Conservation (phyloP, 1,140 invertebrate genomes). For the Heliconius hermathena region DNA sequence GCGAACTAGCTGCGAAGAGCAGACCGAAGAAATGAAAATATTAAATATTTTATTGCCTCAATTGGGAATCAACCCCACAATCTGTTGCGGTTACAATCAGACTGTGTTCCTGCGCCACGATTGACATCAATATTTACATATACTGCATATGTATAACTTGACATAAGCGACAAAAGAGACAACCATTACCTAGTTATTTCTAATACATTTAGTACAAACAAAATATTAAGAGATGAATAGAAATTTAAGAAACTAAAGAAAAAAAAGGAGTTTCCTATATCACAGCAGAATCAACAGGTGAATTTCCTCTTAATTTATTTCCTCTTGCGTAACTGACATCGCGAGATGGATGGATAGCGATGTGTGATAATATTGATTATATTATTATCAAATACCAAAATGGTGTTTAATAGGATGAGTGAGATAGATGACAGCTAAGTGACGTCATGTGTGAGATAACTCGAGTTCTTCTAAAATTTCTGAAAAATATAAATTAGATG, state of each 20-base stretch:
- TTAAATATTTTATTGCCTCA: too few species aligned
- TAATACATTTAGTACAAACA: too few species aligned
- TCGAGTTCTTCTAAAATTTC: background rate
- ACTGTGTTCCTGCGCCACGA: too few species aligned
- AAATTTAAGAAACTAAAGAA: background rate
- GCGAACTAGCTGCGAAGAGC: too few species aligned
- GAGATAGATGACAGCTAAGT: background rate
- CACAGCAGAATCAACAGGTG: background rate
- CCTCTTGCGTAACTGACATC: background rate
- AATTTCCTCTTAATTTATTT: background rate
- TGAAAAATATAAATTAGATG: too few species aligned
- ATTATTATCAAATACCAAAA: background rate
- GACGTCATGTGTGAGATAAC: background rate
- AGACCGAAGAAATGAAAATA: too few species aligned
- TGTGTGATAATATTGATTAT: constrained; percentile 2
- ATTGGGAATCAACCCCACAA: too few species aligned
- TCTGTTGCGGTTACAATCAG: too few species aligned
- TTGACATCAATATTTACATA: too few species aligned
- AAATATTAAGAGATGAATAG: background rate
- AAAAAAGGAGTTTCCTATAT: background rate
- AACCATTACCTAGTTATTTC: too few species aligned
- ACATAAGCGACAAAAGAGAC: too few species aligned
- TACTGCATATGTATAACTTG: too few species aligned
- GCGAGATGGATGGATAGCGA: background rate
- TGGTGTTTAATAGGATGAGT: background rate